Percentiles rank a stretch among this genome's conserved stretches.
Evolutionary conservation across 2,797 vertebrate species (phyloP).

Genomic region (Phrynocephalus forsythii): DNA sequence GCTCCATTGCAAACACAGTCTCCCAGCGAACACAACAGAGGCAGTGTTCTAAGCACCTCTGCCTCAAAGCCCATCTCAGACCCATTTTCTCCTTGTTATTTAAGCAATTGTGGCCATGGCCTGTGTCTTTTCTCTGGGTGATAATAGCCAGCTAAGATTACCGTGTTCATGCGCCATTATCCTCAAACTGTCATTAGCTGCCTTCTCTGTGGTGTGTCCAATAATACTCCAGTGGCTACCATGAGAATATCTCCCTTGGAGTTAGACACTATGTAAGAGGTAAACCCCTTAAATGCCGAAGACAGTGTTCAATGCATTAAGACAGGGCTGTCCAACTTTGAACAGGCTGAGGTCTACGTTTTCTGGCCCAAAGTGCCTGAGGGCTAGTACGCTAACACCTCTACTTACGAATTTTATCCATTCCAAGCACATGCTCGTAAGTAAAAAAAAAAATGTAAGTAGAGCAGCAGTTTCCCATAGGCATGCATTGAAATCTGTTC

Average conservation of each 20-base stretch:
- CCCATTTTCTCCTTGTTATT: slow-evolving; percentile 53
- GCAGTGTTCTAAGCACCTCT: not conserved
- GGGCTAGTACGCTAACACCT: too few species aligned
- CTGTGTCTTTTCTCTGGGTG: slow-evolving; percentile 38
- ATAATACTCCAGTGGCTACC: not conserved
- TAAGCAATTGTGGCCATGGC: slow-evolving; percentile 42
- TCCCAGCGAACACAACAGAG: not conserved
- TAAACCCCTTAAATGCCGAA: slow-evolving; percentile 24
- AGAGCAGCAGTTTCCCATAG: too few species aligned
- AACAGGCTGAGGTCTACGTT: too few species aligned
- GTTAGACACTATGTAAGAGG: not conserved
- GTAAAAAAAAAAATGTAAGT: too few species aligned
- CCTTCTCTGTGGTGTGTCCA: slow-evolving; percentile 16
- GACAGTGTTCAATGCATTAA: not conserved
- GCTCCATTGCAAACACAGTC: not conserved
- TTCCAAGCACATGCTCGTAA: too few species aligned
- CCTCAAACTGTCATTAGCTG: slow-evolving; percentile 33
- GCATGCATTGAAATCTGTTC: too few species aligned
- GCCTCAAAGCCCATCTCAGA: slow-evolving; percentile 43
- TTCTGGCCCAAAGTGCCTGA: too few species aligned
- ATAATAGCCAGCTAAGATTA: slow-evolving; percentile 42
- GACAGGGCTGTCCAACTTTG: not conserved
- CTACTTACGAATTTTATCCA: too few species aligned
- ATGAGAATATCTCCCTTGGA: not conserved
- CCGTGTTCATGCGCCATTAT: slow-evolving; percentile 45